A percentile compares a stretch with the other conserved stretches of the same genome.
Conservation (phyloP, 1,140 invertebrate genomes). For the Spodoptera litura region DNA sequence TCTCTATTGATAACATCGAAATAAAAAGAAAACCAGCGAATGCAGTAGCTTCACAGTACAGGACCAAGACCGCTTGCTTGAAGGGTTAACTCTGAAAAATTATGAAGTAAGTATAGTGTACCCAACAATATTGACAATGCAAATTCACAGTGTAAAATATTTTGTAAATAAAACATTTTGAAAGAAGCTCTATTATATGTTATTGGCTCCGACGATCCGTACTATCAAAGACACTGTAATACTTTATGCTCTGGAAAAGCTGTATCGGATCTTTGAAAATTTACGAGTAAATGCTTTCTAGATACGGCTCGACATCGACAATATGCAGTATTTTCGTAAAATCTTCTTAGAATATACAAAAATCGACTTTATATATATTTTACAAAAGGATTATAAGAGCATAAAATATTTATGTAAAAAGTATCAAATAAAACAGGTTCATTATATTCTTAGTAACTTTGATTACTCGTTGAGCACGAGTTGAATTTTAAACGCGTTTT, state of each 20-base stretch:
- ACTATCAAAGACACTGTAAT: conserved; percentile 26
- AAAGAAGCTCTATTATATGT: background rate
- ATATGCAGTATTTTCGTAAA: conserved; percentile 8
- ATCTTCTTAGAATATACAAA: background rate
- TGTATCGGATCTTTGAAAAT: conserved; percentile 24
- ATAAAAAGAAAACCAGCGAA: too few species aligned
- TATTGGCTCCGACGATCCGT: conserved; percentile 2
- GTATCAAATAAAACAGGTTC: conserved; percentile 5
- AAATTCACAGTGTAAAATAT: background rate
- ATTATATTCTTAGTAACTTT: conserved; percentile 38
- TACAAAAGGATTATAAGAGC: too few species aligned
- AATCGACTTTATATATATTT: too few species aligned
- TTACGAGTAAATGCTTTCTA: conserved; percentile 13
- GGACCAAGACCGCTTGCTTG: too few species aligned
- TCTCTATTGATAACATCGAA: too few species aligned
- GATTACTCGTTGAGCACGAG: conserved; percentile 22
- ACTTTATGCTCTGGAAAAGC: conserved; percentile 19
- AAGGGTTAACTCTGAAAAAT: too few species aligned
- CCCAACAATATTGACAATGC: too few species aligned
- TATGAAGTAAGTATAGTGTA: too few species aligned
- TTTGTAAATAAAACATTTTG: conserved; percentile 8
- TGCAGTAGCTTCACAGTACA: too few species aligned
- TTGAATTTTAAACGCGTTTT: conserved; percentile 32
- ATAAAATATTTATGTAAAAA: background rate
- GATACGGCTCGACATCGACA: conserved; percentile 3